Evolutionary conservation across 2,888 invertebrate species (phyloP).

Genomic region (Dynastes tityus): DNA sequence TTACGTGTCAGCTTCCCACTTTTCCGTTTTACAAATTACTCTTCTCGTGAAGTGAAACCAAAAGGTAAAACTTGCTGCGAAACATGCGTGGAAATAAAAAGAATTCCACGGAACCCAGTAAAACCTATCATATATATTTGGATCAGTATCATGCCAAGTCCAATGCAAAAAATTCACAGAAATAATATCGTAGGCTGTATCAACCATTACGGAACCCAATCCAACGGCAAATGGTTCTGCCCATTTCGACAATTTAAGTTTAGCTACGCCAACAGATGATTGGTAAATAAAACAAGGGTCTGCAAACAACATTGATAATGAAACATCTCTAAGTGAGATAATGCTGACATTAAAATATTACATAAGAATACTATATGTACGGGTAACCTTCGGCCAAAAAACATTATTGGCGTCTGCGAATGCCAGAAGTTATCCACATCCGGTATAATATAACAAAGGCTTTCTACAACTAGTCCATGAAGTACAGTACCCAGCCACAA

Average conservation of each 20-base stretch:
- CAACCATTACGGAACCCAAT: constrained; percentile 80
- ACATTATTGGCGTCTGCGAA: constrained; percentile 82
- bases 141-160: constrained; percentile 88
- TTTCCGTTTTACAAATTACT: constrained; percentile 73
- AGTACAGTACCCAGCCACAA: constrained; percentile 83
- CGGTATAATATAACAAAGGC: constrained; percentile 79
- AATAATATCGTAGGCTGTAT: constrained; percentile 86
- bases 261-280: constrained; percentile 74
- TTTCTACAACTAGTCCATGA: constrained; percentile 83
- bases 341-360: constrained; percentile 69
- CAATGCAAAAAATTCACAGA: constrained; percentile 86
- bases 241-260: constrained; percentile 73
- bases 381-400: constrained; percentile 81
- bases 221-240: constrained; percentile 81
- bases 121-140: constrained; percentile 80
- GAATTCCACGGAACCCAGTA: constrained; percentile 91
- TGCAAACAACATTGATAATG: constrained; percentile 62
- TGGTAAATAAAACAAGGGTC: constrained; percentile 78
- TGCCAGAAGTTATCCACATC: constrained; percentile 91
- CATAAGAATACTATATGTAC: constrained; percentile 82
- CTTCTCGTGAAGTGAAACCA: constrained; percentile 77
- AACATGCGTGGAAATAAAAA: constrained; percentile 86
- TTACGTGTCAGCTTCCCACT: constrained; percentile 76
- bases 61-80: constrained; percentile 81
- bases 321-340: neutral